phyloP scores from a whole-genome alignment of 2,113 vertebrate genomes.

The Puntigrus tetrazona region DNA sequence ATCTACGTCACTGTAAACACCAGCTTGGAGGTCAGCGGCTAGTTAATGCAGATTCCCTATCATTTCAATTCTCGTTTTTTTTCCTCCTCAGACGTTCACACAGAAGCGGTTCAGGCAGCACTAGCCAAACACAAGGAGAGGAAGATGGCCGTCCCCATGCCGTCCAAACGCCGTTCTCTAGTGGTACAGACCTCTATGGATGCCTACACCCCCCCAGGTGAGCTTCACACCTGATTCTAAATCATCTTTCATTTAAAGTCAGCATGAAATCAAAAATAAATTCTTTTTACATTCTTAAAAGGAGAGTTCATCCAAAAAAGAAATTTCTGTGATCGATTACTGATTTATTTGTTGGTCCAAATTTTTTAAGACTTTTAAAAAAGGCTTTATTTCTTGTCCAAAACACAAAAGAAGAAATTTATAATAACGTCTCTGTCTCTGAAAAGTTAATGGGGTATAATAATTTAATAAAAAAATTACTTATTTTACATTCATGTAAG shows the following conservation, averaged over 20 bases:
- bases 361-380: not conserved
- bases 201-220: constrained; percentile 99
- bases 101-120: constrained; percentile 96
- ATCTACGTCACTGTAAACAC: constrained; percentile 30
- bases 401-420: not conserved
- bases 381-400: not conserved
- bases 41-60: not conserved
- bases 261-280: constrained; percentile 25
- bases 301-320: not conserved
- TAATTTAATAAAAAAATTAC: not conserved
- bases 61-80: not conserved
- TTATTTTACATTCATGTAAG: no score
- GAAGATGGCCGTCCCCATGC: constrained; percentile 99
- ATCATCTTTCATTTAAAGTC: constrained; percentile 14
- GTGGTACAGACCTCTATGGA: constrained; percentile 99
- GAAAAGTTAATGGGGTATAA: not conserved
- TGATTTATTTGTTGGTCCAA: not conserved
- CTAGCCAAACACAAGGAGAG: constrained; percentile 96
- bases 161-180: constrained; percentile 94
- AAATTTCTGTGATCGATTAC: not conserved
- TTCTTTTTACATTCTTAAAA: not conserved
- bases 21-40: constrained; percentile 25
- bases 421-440: not conserved
- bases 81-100: constrained; percentile 87
- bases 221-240: constrained; percentile 55